Conservation (phyloP, 2,888 invertebrate species). For the Pilophorus perplexus region DNA sequence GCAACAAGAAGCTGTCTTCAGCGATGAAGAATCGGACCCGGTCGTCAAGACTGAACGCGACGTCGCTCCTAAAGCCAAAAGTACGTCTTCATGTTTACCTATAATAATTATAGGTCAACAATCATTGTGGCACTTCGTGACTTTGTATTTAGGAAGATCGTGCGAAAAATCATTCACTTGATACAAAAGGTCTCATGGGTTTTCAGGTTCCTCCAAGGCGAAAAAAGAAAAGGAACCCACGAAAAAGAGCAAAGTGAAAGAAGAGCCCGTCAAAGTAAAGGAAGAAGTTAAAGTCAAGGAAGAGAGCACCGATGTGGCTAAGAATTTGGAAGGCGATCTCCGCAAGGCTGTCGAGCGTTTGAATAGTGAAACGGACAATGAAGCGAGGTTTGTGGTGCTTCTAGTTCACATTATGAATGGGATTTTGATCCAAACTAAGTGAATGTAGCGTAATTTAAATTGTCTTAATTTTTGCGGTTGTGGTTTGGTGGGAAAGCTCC, state of each 20-base stretch:
- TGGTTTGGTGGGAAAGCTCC: no score
- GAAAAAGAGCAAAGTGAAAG: slow-evolving; percentile 42
- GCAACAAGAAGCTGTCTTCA: slow-evolving; percentile 72
- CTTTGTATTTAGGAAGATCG: no score
- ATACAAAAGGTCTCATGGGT: neutral
- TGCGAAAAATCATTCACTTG: no score
- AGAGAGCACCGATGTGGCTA: slow-evolving; percentile 51
- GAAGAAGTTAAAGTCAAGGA: slow-evolving; percentile 39
- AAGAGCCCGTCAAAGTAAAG: slow-evolving; percentile 29
- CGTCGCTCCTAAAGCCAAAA: slow-evolving; percentile 33
- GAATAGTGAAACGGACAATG: slow-evolving; percentile 60
- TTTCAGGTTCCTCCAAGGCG: slow-evolving; percentile 43
- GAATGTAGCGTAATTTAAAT: no score
- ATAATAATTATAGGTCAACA: no score
- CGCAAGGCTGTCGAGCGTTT: slow-evolving; percentile 59
- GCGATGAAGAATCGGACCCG: slow-evolving; percentile 70
- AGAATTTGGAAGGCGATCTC: slow-evolving; percentile 59
- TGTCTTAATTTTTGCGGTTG: no score
- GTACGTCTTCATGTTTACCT: neutral
- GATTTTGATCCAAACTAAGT: no score
- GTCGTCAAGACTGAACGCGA: slow-evolving; percentile 41
- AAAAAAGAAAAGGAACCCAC: slow-evolving; percentile 33
- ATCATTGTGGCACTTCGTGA: no score
- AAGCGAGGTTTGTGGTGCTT: no score
- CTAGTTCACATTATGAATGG: no score